Conservation (phyloP, 2,113 vertebrate genomes). For the Platysternon megacephalum region DNA sequence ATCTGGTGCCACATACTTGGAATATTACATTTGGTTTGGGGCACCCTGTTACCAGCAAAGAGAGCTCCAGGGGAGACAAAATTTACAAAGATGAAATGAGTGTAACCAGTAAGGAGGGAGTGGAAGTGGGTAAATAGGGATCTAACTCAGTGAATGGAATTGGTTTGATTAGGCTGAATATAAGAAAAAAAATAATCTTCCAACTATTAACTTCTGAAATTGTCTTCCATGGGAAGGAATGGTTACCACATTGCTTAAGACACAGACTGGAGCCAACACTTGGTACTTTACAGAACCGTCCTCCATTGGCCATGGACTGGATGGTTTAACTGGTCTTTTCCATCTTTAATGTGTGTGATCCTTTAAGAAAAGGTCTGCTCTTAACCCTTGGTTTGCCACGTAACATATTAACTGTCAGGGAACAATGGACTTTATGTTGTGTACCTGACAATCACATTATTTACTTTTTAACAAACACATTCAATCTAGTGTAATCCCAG, state of each 20-base stretch:
- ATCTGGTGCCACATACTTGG: neutral
- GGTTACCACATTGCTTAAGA: neutral
- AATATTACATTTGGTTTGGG: neutral
- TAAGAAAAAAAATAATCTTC: neutral
- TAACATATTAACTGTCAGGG: neutral
- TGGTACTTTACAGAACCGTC: neutral
- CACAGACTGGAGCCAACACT: neutral
- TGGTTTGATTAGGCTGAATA: neutral
- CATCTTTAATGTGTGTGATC: neutral
- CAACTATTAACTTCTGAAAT: neutral
- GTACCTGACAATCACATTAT: neutral
- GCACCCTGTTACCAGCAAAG: accelerated
- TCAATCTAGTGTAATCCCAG: neutral
- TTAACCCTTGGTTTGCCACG: neutral
- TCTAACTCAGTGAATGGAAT: accelerated
- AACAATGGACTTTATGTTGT: neutral
- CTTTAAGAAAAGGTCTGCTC: neutral
- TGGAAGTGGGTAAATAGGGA: neutral
- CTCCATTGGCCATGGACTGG: neutral
- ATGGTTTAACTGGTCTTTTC: neutral
- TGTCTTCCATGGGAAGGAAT: neutral
- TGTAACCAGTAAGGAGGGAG: neutral
- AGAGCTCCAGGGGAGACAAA: neutral
- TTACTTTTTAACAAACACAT: neutral
- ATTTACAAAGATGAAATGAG: neutral